Evolutionary conservation across 2,113 vertebrate genomes (phyloP), one percentile per base, ranked within the genome.

Genomic region (Camelus bactrianus): DNA sequence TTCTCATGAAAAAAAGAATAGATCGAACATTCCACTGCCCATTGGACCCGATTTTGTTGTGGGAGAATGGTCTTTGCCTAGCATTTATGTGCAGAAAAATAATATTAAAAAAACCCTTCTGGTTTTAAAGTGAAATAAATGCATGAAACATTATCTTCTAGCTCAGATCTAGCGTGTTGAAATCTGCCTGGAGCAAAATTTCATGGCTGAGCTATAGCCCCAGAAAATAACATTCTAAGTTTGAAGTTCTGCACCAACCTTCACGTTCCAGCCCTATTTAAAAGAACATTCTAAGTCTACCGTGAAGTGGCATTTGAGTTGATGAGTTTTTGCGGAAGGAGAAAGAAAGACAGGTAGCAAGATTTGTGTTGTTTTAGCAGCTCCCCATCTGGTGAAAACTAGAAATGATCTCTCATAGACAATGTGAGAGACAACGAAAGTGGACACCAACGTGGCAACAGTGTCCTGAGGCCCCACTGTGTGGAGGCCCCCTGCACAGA

Each of bases 151-250:
- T 79, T 93, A 84, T 88, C 46, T 94, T 91, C 60, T 50, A 54
- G 72, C 89, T 88, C 17, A 79, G 77, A 94, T 52, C 84, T 65
- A 35, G 58, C 30, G 6, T 91, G 65, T 22, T 92, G 46, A 96
- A 96, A 91, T 96, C 35, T 90, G 91, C 89, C 82, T 79, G 30
- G 65, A 94, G 91, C 82, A 48, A 89, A 96, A 94, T 96, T 94
- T 91, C 93, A 91, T 95, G 94, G 91, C 88, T 96, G 95, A 97
- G 73, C 67, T 84, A 77, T 30, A 70, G 62, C 38, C n/a, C 67
- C 80, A 94, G 97, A 96, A 97, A 97, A 95, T 89, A 92, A 65
- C 91, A 89, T 42, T 82, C 12, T 54, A 54, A 88, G 32, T 75
- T 70, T 58, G 69, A 97, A 87, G 52, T 83, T 95, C 38, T 83